Conservation (phyloP, 2,888 invertebrate species). For the Lepidochrysops patricia region DNA sequence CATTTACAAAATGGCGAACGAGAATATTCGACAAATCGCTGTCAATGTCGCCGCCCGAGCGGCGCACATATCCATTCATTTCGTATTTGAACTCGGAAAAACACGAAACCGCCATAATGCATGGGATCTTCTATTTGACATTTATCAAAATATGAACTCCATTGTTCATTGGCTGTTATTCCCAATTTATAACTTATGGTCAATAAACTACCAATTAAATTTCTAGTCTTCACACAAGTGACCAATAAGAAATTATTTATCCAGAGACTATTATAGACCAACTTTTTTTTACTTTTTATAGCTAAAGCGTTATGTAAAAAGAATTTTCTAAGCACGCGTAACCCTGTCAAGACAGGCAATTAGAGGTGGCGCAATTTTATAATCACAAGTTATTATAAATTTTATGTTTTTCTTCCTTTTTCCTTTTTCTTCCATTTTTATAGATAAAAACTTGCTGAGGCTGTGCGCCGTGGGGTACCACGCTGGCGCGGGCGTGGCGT, state of each 20-base stretch:
- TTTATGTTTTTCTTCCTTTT: too few relatives aligned
- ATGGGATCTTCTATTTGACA: slow-evolving; percentile 35
- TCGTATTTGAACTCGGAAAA: slow-evolving; percentile 70
- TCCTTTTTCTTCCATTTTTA: too few relatives aligned
- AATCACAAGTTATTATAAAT: too few relatives aligned
- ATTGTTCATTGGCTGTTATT: slow-evolving; percentile 16
- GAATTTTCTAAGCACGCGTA: too few relatives aligned
- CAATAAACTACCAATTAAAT: slow-evolving; percentile 25
- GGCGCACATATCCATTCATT: slow-evolving; percentile 68
- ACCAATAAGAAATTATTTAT: slow-evolving; percentile 23
- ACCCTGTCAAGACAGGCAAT: too few relatives aligned
- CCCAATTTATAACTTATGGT: background rate
- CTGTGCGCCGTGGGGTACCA: too few relatives aligned
- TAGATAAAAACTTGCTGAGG: too few relatives aligned
- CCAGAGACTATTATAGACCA: background rate
- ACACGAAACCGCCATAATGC: slow-evolving; percentile 68
- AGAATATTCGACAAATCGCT: slow-evolving; percentile 65
- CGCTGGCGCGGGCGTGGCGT: too few relatives aligned
- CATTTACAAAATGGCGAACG: slow-evolving; percentile 71
- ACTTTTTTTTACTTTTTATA: background rate
- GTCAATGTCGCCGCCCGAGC: slow-evolving; percentile 68
- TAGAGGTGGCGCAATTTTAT: too few relatives aligned
- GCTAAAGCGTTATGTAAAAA: background rate
- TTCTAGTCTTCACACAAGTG: background rate
- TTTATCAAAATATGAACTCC: slow-evolving; percentile 16